Evolutionary conservation across 2,113 vertebrate genomes (phyloP).

Genomic region (Etheostoma cragini): DNA sequence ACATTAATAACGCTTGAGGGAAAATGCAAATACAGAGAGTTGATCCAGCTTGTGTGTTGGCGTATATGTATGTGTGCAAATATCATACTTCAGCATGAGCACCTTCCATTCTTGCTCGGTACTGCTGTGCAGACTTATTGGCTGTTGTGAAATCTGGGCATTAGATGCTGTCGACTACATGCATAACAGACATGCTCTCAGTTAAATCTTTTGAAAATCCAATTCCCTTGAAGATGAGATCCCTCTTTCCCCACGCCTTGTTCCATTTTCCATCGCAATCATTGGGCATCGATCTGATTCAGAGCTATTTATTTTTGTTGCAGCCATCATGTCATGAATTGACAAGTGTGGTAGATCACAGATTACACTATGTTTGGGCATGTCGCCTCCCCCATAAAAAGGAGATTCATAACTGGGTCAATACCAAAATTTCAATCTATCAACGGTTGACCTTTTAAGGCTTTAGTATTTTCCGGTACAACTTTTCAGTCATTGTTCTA

Average conservation of each 20-base stretch:
- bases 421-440: slow-evolving; percentile 4
- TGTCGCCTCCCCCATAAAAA: slow-evolving; percentile 8
- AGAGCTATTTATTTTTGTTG: slow-evolving; percentile 78
- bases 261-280: slow-evolving; percentile 75
- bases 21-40: slow-evolving; percentile 46
- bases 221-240: slow-evolving; percentile 79
- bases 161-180: slow-evolving; percentile 46
- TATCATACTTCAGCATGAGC: slow-evolving; percentile 14
- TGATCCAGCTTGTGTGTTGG: slow-evolving; percentile 33
- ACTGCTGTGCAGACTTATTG: slow-evolving; percentile 43
- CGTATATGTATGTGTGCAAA: slow-evolving; percentile 7
- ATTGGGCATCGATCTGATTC: slow-evolving; percentile 77
- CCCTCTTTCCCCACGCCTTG: slow-evolving; percentile 57
- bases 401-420: slow-evolving; percentile 9
- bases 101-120: slow-evolving; percentile 8
- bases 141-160: slow-evolving; percentile 49
- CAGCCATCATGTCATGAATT: slow-evolving; percentile 64
- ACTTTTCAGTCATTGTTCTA: slow-evolving; percentile 12
- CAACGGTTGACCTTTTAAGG: background rate
- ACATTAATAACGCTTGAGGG: slow-evolving; percentile 69
- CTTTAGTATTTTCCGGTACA: background rate
- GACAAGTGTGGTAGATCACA: slow-evolving; percentile 68
- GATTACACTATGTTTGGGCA: slow-evolving; percentile 55
- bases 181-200: slow-evolving; percentile 52
- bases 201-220: slow-evolving; percentile 80